Evolutionary conservation across 1,140 invertebrate species (phyloP).

Genomic region (Heliconius nattereri): DNA sequence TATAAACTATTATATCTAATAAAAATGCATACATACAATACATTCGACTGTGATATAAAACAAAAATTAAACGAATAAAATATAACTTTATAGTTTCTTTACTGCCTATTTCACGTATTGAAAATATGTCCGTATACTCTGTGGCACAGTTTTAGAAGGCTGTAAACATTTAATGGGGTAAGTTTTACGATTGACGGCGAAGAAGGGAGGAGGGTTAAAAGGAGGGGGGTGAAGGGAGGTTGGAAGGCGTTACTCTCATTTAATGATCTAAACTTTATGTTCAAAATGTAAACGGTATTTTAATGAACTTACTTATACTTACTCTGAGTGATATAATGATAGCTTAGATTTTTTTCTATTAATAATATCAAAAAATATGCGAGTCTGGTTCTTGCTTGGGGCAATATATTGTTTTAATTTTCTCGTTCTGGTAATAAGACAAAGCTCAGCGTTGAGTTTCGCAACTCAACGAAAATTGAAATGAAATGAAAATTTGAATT

Average conservation of each 20-base stretch:
- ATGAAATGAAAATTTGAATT: too few species aligned
- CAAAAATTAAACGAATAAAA: slow-evolving; percentile 23
- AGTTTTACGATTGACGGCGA: slow-evolving; percentile 62
- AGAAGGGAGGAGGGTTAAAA: slow-evolving; percentile 28
- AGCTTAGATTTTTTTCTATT: background rate
- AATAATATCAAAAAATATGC: too few species aligned
- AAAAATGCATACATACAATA: background rate
- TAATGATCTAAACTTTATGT: slow-evolving; percentile 44
- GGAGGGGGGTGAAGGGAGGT: background rate
- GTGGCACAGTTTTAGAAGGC: slow-evolving; percentile 57
- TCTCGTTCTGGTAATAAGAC: too few species aligned
- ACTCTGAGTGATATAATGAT: background rate
- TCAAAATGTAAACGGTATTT: slow-evolving; percentile 34
- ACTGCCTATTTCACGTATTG: slow-evolving; percentile 27
- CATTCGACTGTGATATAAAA: background rate
- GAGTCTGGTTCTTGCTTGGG: too few species aligned
- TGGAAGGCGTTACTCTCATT: slow-evolving; percentile 38
- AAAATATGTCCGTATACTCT: slow-evolving; percentile 36
- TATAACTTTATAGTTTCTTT: slow-evolving; percentile 42
- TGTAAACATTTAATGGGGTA: slow-evolving; percentile 71
- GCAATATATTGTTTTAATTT: too few species aligned
- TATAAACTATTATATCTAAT: background rate
- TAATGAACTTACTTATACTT: slow-evolving; percentile 19
- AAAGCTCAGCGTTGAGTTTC: too few species aligned
- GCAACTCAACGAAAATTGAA: too few species aligned